Base-by-base conservation (phyloP, 2,797 vertebrate species). In the Neoniphon sammara region DNA sequence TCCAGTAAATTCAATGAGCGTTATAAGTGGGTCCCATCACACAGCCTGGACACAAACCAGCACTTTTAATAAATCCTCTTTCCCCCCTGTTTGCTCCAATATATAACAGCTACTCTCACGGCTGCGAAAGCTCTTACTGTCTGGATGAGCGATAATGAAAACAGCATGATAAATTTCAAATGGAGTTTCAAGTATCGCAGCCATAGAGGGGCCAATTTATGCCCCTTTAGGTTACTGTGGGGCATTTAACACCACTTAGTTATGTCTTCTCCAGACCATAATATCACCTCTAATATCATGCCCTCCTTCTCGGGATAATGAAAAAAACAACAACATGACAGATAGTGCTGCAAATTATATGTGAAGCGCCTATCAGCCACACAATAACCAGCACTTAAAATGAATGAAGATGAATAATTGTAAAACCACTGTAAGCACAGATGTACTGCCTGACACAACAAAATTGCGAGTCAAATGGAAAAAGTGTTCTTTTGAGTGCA, bases 111-210 rank as follows among this genome's bases (percentile, higher is more conserved):
- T 57, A 57, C 78, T 80, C 73, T 53, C 30, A 39, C 60, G 70
- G 73, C 75, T 61, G 75, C n/a, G 60, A 74, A 59, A 75, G 78
- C 82, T 65, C 81, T 78, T 69, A 81, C 77, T 73, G 83, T 82
- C 69, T 79, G 79, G 80, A 78, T 82, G 81, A 87, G 81, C 58
- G 66, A 86, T 86, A 81, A 81, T 72, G 71, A 81, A 80, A 87
- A 72, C 84, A 75, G 68, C 68, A 8, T 75, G 87, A 85, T 78
- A 72, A 27, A 81, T 87, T 79, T 82, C 56, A 80, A 83, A 87
- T 82, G 80, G 81, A 67, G 71, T 81, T 69, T 80, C 47, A 65
- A 69, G 73, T 15, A 75, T 61, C 9, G 17, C 36, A 44, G 67
- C 61, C 80, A 42, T 75, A 11, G 58, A 2, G 47, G 69, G 87